Base-by-base conservation (phyloP, 1,140 invertebrate species). In the Cepaea nemoralis region DNA sequence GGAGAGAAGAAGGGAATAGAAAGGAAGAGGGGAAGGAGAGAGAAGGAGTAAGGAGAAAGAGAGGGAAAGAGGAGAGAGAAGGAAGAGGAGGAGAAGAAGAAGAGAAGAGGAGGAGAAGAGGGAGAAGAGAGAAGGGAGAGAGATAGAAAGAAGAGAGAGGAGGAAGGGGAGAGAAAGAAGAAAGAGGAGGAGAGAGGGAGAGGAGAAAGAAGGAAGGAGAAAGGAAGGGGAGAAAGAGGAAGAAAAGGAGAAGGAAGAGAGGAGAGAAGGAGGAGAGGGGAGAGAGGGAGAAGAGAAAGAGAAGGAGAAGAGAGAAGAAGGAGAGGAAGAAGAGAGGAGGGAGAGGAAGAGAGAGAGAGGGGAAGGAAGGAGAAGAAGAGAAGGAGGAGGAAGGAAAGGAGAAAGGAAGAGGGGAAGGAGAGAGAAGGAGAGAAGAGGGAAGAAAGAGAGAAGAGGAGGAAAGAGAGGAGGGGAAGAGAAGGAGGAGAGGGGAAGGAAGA, bases 401-500 rank as follows among this genome's bases (percentile, higher is more conserved):
- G 31, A 3, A 59, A 31, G 55, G 2, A 59, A 31, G 50, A 55
- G 55, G 37, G 22, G 42, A 77, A 55, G 31, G 50, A 59, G 24
- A n/a, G n/a, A n/a, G n/a, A n/a, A n/a, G n/a, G 1, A 45, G 42
- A 45, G 19, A 59, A 40, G n/a, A 14, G n/a, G 22, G 48, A 42
- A 27, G 10, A 33, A 76, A 48, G 42, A 48, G 31, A 40, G 27
- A 48, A 22, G 33, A 27, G 74, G 42, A 24, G 27, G 2, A 42
- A 40, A 27, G 48, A 42, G 70, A 27, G 48, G 73, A 76, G 45
- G n/a, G 45, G 27, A 33, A 42, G 12, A 3, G 45, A 40, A 24
- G 48, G 33, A 50, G 45, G 33, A n/a, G 10, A 33, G n/a, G 45
- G 45, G 45, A 76, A 45, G 40, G 42, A 78, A 63, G 67, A 37